Evolutionary conservation across 2,113 vertebrate species (phyloP).

Genomic region (Myotis yumanensis): DNA sequence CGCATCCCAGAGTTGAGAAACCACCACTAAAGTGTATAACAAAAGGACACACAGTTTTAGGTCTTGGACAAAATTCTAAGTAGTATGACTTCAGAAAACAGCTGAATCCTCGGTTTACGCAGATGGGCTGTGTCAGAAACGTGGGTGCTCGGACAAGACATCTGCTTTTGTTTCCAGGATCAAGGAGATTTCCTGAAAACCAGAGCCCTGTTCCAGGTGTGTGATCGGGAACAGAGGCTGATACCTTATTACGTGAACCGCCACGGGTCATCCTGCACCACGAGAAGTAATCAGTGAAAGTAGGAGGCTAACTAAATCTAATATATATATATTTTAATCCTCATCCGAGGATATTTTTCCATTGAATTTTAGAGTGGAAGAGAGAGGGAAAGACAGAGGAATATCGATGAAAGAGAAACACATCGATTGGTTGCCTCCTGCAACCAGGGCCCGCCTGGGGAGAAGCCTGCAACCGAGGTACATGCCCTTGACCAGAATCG

Average conservation of each 20-base stretch:
- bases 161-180: not conserved
- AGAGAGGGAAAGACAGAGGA: too few species aligned
- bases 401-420: too few species aligned
- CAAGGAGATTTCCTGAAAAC: not conserved
- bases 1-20: not conserved
- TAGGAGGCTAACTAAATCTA: not conserved
- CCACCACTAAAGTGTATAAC: not conserved
- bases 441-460: too few species aligned
- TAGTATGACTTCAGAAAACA: not conserved
- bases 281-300: not conserved
- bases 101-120: not conserved
- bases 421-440: too few species aligned
- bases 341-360: too few species aligned
- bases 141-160: not conserved
- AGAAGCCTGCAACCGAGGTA: too few species aligned
- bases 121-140: not conserved
- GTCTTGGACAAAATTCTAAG: not conserved
- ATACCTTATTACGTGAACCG: not conserved
- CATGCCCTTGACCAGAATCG: fast-evolving
- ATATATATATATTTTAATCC: too few species aligned
- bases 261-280: fast-evolving
- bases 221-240: not conserved
- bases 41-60: not conserved
- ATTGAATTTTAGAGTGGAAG: too few species aligned
- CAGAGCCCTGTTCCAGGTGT: not conserved